A percentile compares a stretch with the other conserved stretches of the same genome.
These are phyloP conservation scores for Drosophila subquinaria DNA, from an alignment of 2,888 invertebrate genomes.

Conservation along the genomic window DNA sequence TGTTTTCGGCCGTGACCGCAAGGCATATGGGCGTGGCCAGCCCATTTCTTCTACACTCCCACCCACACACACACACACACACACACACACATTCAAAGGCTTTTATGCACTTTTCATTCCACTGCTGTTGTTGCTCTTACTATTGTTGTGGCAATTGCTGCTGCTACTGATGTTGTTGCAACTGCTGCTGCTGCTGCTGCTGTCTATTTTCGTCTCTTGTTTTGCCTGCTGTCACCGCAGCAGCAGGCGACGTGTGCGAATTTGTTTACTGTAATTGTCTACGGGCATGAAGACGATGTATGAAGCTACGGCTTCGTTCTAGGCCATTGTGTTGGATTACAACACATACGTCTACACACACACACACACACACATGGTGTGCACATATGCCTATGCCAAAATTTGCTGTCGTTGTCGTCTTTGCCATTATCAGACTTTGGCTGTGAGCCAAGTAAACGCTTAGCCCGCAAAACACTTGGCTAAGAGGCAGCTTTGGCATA, in stretches of 20 bases:
- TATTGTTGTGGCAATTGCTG: slow-evolving; percentile 3
- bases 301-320: slow-evolving; percentile 22
- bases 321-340: slow-evolving; percentile 47
- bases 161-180: slow-evolving; percentile 7
- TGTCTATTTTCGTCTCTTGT: slow-evolving; percentile 72
- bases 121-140: slow-evolving; percentile 14
- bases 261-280: slow-evolving; percentile 81
- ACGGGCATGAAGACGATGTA: slow-evolving; percentile 33
- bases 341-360: slow-evolving; percentile 36
- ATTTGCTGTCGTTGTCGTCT: slow-evolving; percentile 22
- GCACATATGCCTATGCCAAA: slow-evolving; percentile 21
- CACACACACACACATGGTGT: background rate
- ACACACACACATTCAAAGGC: slow-evolving; percentile 24
- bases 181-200: slow-evolving; percentile 32
- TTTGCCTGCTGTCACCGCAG: slow-evolving; percentile 70
- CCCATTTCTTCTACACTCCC: slow-evolving; percentile 6
- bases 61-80: slow-evolving; percentile 7
- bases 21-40: slow-evolving; percentile 37
- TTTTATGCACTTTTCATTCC: slow-evolving; percentile 37
- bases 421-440: slow-evolving; percentile 69
- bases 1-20: slow-evolving; percentile 71
- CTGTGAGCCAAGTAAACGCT: slow-evolving; percentile 70
- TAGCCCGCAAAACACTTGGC: slow-evolving; percentile 66
- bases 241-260: slow-evolving; percentile 65
- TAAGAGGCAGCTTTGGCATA: slow-evolving; percentile 55